These are phyloP conservation scores for Isaurus tuberculatus DNA, from an alignment of 92 coral and sea anemone genomes.

Conservation along the genomic window DNA sequence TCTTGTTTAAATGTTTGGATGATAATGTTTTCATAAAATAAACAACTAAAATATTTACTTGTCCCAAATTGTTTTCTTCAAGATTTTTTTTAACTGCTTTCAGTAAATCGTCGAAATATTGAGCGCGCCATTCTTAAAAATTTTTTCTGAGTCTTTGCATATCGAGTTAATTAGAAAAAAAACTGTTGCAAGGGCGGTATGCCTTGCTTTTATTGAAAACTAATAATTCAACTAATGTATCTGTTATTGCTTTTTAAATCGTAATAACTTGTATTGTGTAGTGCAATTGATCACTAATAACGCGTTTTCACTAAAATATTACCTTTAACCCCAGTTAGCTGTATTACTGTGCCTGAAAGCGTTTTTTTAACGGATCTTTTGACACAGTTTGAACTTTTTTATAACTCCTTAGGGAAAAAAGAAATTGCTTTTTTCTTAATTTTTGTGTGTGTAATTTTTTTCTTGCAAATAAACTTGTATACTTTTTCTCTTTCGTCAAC, in stretches of 20 bases:
- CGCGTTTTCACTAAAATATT: conserved; percentile 40
- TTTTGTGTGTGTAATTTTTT: neutral
- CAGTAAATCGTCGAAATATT: neutral
- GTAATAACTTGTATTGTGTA: conserved; percentile 70
- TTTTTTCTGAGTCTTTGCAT: neutral
- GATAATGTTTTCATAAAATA: conserved; percentile 50
- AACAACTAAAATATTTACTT: conserved; percentile 27
- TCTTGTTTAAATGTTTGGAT: conserved; percentile 50
- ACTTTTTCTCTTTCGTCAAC: neutral
- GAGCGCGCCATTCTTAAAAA: neutral
- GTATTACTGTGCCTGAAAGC: neutral
- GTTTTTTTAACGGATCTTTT: neutral
- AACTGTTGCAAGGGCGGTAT: conserved; percentile 53
- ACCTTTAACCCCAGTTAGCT: neutral
- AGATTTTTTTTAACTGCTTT: neutral
- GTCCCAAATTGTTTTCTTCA: neutral
- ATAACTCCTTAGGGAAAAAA: neutral
- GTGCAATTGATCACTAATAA: conserved; percentile 64
- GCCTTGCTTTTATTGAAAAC: conserved; percentile 54
- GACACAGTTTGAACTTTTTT: neutral
- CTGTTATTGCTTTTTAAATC: conserved; percentile 70
- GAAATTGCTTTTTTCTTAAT: neutral
- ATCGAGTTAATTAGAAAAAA: conserved; percentile 74
- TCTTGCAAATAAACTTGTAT: neutral
- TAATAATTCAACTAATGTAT: conserved; percentile 68